Base-by-base conservation (phyloP, 2,113 vertebrate genomes). In the Lipophrys pholis region DNA sequence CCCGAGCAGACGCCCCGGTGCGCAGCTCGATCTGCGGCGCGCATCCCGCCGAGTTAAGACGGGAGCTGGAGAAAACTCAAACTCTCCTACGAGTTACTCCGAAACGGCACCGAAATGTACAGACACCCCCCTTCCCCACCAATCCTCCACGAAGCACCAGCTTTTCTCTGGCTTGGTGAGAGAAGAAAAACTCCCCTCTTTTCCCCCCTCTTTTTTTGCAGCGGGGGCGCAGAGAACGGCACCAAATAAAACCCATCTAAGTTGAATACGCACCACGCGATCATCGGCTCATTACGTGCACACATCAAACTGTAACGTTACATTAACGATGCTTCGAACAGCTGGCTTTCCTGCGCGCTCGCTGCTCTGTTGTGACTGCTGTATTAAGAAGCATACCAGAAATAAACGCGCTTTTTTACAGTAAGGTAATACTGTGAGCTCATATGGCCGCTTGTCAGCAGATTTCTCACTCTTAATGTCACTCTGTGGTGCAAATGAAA, bases 1-100 rank as follows among this genome's bases (percentile, higher is more conserved):
- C 66, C 70, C 14, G 59, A 67, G 75, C 9, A 59, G 91, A 83
- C 87, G 61, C 87, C 84, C 83, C 76, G 58, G 78, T 8, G 91
- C 39, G 89, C 84, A 35, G 76, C 82, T 83, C 69, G 66, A 86
- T 85, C 78, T 46, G 87, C 82, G 57, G 88, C 61, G 83, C 88
- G 78, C 46, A 89, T 73, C 83, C 81, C 84, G 85, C 81, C 56
- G 88, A 81, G 88, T 60, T 60, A 79, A 64, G 73, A 77, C 83
- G 72, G 73, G 85, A 85, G 89, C 85, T 79, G 81, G 11, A 55
- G 62, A 78, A 7, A 84, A 84, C 62, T 72, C 67, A 7, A 84
- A 84, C 62, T 72, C 67, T 52, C 56, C 70, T 72, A 57, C 42
- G 36, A 55, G 55, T 78, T 67, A 43, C 76, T 59, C 82, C 73